These are phyloP conservation scores for Protonemura montana DNA, from an alignment of 2,888 invertebrate species.

Conservation along the genomic window DNA sequence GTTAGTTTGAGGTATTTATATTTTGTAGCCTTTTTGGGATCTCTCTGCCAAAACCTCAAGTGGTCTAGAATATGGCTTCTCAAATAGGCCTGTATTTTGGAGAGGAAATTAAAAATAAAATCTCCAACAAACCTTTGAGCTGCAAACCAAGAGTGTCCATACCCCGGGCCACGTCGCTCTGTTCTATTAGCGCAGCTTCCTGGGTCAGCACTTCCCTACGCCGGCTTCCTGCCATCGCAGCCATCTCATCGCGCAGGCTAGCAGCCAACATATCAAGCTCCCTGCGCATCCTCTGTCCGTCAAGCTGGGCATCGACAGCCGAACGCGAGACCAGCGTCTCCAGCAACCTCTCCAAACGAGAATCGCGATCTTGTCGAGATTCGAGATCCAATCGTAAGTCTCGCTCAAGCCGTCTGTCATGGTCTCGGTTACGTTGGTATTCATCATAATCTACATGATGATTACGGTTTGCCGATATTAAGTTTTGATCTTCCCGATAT, in stretches of 20 bases:
- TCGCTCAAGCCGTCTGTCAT: not conserved
- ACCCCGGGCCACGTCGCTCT: not conserved
- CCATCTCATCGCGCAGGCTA: not conserved
- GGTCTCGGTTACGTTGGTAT: not conserved
- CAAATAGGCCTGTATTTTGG: no score
- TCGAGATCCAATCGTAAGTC: not conserved
- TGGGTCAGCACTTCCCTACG: not conserved
- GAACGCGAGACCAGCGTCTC: not conserved
- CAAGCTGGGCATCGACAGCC: not conserved
- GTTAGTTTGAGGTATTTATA: no score
- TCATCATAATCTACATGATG: not conserved
- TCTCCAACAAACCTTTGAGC: not conserved
- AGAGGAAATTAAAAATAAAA: no score
- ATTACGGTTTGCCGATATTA: not conserved
- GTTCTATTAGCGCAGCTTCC: not conserved
- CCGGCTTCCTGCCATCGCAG: not conserved
- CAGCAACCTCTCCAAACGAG: not conserved
- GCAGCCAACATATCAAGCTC: not conserved
- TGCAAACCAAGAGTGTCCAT: not conserved
- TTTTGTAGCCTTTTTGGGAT: no score
- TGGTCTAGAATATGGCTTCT: no score
- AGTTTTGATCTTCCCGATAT: not conserved
- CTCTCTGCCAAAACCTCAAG: no score
- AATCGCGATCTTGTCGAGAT: not conserved
- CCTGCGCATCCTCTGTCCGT: not conserved